These are phyloP conservation scores for Sesamia nonagrioides DNA, from an alignment of 1,140 invertebrate genomes.

Conservation along the genomic window DNA sequence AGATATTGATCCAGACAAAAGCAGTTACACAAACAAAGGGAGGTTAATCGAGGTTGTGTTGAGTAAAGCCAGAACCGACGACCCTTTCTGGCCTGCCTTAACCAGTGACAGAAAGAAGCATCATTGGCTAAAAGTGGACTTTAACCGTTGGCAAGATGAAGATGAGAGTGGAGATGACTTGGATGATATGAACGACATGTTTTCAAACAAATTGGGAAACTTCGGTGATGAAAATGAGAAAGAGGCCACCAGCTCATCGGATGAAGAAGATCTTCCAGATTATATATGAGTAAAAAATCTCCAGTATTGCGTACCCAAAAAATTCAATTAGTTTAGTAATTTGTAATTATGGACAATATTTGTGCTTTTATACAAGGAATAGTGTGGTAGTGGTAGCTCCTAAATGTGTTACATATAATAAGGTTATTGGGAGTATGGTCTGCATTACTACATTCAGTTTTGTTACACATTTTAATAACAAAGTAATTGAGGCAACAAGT, in stretches of 20 bases:
- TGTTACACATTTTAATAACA: background rate
- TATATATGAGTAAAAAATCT: constrained; percentile 65
- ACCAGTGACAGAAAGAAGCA: constrained; percentile 96
- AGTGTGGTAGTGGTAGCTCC: constrained; percentile 41
- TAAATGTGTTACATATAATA: constrained; percentile 35
- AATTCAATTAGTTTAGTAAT: constrained; percentile 51
- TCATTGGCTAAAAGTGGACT: constrained; percentile 99
- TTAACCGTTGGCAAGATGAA: constrained; percentile 99
- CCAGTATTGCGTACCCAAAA: constrained; percentile 51
- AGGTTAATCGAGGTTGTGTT: constrained; percentile 94
- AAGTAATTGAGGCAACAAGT: background rate
- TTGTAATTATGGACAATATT: constrained; percentile 57
- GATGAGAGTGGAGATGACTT: constrained; percentile 85
- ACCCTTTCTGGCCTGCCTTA: constrained; percentile 95
- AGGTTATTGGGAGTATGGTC: constrained; percentile 10
- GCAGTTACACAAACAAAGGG: constrained; percentile 90
- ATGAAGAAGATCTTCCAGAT: constrained; percentile 79
- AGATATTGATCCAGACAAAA: constrained; percentile 94
- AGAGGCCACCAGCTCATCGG: constrained; percentile 75
- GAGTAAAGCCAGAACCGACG: constrained; percentile 91
- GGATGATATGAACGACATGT: constrained; percentile 73
- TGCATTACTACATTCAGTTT: background rate
- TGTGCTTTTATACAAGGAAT: constrained; percentile 60
- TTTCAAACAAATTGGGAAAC: constrained; percentile 68
- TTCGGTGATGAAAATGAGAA: constrained; percentile 73